phyloP scores from a whole-genome alignment of 2,113 vertebrate species.

The Chamaea fasciata region DNA sequence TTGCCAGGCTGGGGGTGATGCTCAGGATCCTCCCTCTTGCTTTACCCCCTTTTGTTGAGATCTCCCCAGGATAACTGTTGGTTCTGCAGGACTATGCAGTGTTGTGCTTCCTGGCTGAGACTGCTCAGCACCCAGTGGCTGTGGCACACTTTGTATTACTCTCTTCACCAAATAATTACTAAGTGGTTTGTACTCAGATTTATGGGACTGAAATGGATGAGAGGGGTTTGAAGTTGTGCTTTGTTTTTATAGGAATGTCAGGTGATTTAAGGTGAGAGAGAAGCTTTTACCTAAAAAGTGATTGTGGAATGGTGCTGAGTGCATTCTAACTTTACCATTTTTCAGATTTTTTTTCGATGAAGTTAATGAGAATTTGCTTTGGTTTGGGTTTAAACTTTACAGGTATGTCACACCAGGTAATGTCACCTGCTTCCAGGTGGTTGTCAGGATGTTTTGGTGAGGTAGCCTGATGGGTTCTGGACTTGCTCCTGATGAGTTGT shows the following conservation, averaged over 20 bases:
- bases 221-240: not conserved
- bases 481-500: not conserved
- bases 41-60: not conserved
- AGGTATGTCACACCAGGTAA: not conserved
- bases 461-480: not conserved
- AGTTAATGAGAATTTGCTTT: not conserved
- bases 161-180: not conserved
- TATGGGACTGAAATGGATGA: not conserved
- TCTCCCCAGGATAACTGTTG: not conserved
- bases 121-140: not conserved
- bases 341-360: not conserved
- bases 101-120: not conserved
- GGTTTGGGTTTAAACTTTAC: not conserved
- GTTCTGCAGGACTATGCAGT: not conserved
- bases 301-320: not conserved
- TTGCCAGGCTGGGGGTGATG: not conserved
- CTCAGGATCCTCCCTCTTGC: not conserved
- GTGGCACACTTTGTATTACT: not conserved
- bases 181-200: not conserved
- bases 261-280: not conserved
- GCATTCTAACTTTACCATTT: not conserved
- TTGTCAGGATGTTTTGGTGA: not conserved
- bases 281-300: not conserved
- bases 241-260: not conserved
- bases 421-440: not conserved